Conservation (phyloP, 2,797 vertebrate species). For the Pangasius krempfi region DNA sequence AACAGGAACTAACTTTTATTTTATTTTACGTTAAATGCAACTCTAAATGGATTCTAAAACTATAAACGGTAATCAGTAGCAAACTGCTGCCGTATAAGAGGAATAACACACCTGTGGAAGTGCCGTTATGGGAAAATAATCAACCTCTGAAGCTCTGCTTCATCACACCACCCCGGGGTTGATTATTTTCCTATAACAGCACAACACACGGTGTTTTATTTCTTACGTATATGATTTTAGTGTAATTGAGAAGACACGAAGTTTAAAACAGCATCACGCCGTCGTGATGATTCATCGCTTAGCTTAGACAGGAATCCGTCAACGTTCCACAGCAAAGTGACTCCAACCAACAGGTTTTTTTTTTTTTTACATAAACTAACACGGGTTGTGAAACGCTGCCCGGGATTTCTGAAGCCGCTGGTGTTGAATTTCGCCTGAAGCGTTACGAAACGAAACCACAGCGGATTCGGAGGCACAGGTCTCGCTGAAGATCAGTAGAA, state of each 20-base stretch:
- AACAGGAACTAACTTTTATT: neutral
- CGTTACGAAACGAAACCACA: neutral
- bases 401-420: neutral
- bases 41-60: neutral
- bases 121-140: neutral
- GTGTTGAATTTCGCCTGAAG: neutral
- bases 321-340: neutral
- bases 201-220: neutral
- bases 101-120: neutral
- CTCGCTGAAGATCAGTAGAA: neutral
- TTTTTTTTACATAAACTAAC: conserved; percentile 24
- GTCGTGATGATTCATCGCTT: neutral
- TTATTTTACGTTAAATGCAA: neutral
- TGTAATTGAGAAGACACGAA: neutral
- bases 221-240: neutral
- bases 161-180: neutral
- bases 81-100: neutral
- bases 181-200: neutral
- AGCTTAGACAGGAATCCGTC: neutral
- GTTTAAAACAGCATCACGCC: neutral
- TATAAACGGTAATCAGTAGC: neutral
- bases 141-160: neutral
- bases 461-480: neutral
- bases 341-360: neutral
- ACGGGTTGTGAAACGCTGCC: neutral